Evolutionary conservation across 2,888 invertebrate genomes (phyloP).

Genomic region (Cosmopolites sordidus): DNA sequence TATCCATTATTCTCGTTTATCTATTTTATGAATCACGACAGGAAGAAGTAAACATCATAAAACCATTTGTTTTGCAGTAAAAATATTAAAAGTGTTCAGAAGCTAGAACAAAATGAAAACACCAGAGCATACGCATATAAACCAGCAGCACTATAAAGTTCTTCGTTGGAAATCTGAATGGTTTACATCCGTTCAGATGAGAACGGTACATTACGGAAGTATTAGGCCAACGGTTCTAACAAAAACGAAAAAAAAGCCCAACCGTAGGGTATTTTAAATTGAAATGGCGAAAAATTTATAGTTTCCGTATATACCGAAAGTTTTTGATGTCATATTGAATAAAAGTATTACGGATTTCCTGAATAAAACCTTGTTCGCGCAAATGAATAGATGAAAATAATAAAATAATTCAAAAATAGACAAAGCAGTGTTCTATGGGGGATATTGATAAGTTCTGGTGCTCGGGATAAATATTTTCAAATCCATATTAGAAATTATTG

Average conservation of each 20-base stretch:
- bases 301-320: not conserved
- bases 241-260: not conserved
- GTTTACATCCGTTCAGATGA: constrained; percentile 13
- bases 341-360: no score
- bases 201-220: constrained; percentile 2
- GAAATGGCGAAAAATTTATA: not conserved
- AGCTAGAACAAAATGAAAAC: not conserved
- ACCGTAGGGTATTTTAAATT: not conserved
- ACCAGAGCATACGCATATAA: not conserved
- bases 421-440: no score
- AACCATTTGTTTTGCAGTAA: no score
- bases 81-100: not conserved
- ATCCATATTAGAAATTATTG: no score
- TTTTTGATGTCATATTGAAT: not conserved
- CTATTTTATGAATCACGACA: no score
- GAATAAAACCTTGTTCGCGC: no score
- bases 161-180: constrained; percentile 12
- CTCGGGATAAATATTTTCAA: no score
- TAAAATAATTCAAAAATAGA: no score
- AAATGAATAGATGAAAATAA: no score
- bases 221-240: not conserved
- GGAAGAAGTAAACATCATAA: no score
- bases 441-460: no score
- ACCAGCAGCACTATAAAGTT: constrained; percentile 1
- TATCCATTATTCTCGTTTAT: no score